A percentile compares a stretch with the other conserved stretches of the same genome.
Conservation (phyloP, 1,140 invertebrate genomes). For the Phocides pigmalion region DNA sequence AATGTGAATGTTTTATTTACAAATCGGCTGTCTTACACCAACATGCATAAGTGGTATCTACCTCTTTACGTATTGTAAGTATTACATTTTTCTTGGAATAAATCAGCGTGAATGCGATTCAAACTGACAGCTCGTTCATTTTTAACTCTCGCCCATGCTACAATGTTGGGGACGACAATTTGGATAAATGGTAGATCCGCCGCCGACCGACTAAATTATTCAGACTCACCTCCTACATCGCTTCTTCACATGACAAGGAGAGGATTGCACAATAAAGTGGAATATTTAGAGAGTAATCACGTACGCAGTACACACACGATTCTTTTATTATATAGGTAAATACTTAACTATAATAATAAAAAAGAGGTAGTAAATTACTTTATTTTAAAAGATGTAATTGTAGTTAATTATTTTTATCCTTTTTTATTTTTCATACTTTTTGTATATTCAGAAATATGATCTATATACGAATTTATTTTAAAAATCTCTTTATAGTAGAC, state of each 20-base stretch:
- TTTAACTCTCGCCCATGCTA: conserved; percentile 60
- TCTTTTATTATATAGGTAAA: conserved; percentile 36
- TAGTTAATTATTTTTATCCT: too few relatives aligned
- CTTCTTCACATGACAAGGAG: conserved; percentile 67
- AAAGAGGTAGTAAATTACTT: too few relatives aligned
- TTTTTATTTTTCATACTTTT: too few relatives aligned
- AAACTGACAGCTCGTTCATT: conserved; percentile 66
- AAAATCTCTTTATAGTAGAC: too few relatives aligned
- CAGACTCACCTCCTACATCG: conserved; percentile 57
- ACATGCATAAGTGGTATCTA: conserved; percentile 28
- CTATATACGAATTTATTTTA: too few relatives aligned
- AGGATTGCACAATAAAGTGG: conserved; percentile 75
- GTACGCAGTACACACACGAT: conserved; percentile 52
- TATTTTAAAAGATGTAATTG: too few relatives aligned
- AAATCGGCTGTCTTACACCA: conserved; percentile 32
- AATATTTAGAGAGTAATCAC: conserved; percentile 77
- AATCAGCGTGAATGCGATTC: conserved; percentile 49
- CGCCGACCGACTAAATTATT: conserved; percentile 71
- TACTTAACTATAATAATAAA: too few relatives aligned
- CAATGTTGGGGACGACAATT: conserved; percentile 64
- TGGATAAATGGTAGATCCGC: conserved; percentile 74
- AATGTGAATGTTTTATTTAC: conserved; percentile 33
- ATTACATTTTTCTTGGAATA: conserved; percentile 44
- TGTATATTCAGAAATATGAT: too few relatives aligned
- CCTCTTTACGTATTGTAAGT: conserved; percentile 39